Percentiles rank a stretch among this genome's conserved stretches.
phyloP scores from a whole-genome alignment of 2,113 vertebrate genomes.

The Grallaria varia region DNA sequence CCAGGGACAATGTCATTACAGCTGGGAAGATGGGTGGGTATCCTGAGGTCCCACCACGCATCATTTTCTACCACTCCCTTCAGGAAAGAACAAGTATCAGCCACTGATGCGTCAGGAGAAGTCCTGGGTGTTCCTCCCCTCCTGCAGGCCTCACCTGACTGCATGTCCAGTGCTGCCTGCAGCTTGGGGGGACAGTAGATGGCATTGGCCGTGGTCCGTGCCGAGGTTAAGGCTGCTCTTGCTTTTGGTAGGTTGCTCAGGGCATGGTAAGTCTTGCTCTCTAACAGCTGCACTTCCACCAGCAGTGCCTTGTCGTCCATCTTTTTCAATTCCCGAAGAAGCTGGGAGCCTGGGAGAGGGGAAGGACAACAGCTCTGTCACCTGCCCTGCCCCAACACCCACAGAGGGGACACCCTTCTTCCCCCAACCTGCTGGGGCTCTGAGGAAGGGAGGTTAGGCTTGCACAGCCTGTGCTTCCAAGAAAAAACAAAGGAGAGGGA shows the following conservation, averaged over 20 bases:
- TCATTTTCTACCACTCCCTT: background rate
- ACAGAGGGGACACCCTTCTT: background rate
- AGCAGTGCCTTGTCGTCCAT: slow-evolving; percentile 99
- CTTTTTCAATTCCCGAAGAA: slow-evolving; percentile 95
- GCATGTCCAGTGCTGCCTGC: slow-evolving; percentile 98
- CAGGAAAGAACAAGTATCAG: background rate
- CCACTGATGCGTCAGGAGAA: rapidly evolving
- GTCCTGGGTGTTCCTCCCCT: rapidly evolving
- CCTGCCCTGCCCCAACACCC: background rate
- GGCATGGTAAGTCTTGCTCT: slow-evolving; percentile 98
- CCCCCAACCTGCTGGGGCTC: background rate
- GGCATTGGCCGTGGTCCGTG: slow-evolving; percentile 96
- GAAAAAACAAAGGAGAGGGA: background rate
- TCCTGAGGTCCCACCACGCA: background rate
- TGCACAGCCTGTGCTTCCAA: background rate
- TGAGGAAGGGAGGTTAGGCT: background rate
- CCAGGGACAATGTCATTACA: background rate
- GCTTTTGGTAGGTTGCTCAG: slow-evolving; percentile 98
- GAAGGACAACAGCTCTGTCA: background rate
- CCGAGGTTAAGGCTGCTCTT: slow-evolving; percentile 96
- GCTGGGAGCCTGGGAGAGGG: slow-evolving; percentile 83
- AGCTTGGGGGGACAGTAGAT: slow-evolving; percentile 99
- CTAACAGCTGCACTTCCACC: slow-evolving; percentile 96
- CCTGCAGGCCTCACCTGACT: slow-evolving; percentile 83
- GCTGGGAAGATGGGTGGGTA: background rate